Evolutionary conservation across 2,888 invertebrate species (phyloP), one percentile per base, ranked within the genome.

Genomic region (Epistrophe eligans): DNA sequence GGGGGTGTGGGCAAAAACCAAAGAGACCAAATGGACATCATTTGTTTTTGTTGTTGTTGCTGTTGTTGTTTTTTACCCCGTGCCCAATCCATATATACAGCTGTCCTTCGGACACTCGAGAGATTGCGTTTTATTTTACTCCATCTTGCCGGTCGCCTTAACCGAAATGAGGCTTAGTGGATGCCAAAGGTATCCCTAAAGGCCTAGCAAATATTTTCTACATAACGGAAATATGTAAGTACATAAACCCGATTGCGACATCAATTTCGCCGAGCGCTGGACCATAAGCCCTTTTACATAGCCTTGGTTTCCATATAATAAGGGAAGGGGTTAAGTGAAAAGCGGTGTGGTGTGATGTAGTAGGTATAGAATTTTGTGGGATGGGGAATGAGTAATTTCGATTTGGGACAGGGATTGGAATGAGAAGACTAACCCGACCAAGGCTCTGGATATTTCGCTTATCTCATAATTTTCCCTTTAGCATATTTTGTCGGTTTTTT

Each of bases 241-340:
- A 84, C 84, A 84, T 88, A 88, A 88, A 84, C 88, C 88, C 79
- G 79, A 84, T 79, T 88, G 88, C 79, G 88, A 88, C 88, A 88
- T 88, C 88, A 84, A 88, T 88, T 88, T 88, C 88, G 79, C 79
- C 60, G 84, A 77, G 79, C 73, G 67, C 73, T 57, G 62, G 79
- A 64, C 88, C 79, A 70, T 84, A 77, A 84, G 79, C 79, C 79
- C 38, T 70, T 67, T 35, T 70, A 70, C 76, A 62, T 77, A 62
- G 40, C 76, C 79, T 72, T 79, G 83, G 35, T 71, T 24, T 48
- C 50, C 38, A 15, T 38, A 24, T 55, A 60, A 24, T 55, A 60
- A 67, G 6, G 38, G 4, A 38, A 67, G 43, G 64, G 76, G 19
- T 17, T 45, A 50, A 67, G 50, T 8, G 19, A 52, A 52, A 60